These are phyloP conservation scores for Cladorhizidae sp. DNA, from an alignment of 37 sponge, comb jelly and placozoan species.

Conservation along the genomic window DNA sequence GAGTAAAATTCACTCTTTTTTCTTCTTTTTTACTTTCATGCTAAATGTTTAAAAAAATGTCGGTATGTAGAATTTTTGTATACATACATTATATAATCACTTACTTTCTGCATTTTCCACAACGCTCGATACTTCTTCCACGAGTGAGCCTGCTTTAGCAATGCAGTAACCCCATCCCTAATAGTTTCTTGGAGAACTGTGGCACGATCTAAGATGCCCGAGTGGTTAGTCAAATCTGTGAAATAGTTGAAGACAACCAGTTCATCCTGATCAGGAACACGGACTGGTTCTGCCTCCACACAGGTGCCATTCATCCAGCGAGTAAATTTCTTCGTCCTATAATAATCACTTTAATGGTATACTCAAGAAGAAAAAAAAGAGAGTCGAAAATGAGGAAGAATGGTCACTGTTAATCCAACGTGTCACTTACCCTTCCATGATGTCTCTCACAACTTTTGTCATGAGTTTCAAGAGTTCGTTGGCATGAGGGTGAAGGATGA, in stretches of 20 bases:
- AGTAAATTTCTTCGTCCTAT: conserved; percentile 84
- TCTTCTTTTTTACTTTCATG: neutral
- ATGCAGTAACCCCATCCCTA: conserved; percentile 30
- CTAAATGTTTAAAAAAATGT: neutral
- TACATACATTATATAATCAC: too few relatives aligned
- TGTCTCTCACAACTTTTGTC: conserved; percentile 51
- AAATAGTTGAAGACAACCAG: conserved; percentile 92
- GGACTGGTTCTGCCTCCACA: conserved; percentile 80
- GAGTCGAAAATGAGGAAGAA: neutral
- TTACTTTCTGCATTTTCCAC: conserved; percentile 89
- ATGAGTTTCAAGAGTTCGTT: conserved; percentile 89
- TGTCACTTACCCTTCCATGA: conserved; percentile 73
- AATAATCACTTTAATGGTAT: neutral
- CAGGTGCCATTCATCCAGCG: conserved; percentile 97
- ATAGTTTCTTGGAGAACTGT: conserved; percentile 62
- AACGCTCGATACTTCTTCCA: conserved; percentile 91
- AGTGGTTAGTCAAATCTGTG: conserved; percentile 81
- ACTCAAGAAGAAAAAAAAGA: neutral
- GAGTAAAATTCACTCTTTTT: neutral
- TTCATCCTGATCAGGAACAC: conserved; percentile 85
- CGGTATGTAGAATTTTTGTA: neutral
- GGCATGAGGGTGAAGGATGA: conserved; percentile 87
- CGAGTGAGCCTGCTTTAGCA: conserved; percentile 38
- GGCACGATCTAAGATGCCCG: conserved; percentile 65
- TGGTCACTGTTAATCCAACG: neutral